Percentiles rank a stretch among this genome's conserved stretches.
Evolutionary conservation across 2,113 vertebrate genomes (phyloP).

Genomic region (Crotalus horridus): DNA sequence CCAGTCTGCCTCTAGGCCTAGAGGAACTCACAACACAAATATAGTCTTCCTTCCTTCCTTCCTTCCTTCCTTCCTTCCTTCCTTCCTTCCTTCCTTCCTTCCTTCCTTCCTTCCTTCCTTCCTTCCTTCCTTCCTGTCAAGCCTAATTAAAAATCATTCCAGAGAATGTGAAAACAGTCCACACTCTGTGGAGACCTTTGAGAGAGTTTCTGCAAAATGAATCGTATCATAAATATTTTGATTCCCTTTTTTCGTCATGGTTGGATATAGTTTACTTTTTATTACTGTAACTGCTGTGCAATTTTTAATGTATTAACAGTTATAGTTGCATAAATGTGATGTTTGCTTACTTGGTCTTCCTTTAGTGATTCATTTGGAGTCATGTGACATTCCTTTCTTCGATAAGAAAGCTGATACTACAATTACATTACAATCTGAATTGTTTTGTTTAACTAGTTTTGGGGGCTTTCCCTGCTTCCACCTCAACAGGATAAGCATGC

Average conservation of each 20-base stretch:
- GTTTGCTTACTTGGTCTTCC: neutral
- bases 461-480: neutral
- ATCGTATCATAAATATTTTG: constrained; percentile 17
- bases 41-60: neutral
- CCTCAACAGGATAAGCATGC: neutral
- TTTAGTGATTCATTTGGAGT: constrained; percentile 21
- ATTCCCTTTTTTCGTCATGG: neutral
- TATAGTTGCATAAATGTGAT: neutral
- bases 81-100: too few species aligned
- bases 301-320: neutral
- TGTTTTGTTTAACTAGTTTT: neutral
- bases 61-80: too few species aligned
- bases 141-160: neutral
- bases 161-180: neutral
- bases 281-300: constrained; percentile 5
- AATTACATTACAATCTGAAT: neutral
- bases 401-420: neutral
- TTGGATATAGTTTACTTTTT: neutral
- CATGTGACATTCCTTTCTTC: constrained; percentile 8
- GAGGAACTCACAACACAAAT: neutral
- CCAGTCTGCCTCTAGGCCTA: neutral
- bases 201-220: neutral
- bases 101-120: neutral
- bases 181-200: neutral
- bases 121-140: neutral